phyloP scores from a whole-genome alignment of 2,113 vertebrate genomes.

The Ceuthmochares aereus region DNA sequence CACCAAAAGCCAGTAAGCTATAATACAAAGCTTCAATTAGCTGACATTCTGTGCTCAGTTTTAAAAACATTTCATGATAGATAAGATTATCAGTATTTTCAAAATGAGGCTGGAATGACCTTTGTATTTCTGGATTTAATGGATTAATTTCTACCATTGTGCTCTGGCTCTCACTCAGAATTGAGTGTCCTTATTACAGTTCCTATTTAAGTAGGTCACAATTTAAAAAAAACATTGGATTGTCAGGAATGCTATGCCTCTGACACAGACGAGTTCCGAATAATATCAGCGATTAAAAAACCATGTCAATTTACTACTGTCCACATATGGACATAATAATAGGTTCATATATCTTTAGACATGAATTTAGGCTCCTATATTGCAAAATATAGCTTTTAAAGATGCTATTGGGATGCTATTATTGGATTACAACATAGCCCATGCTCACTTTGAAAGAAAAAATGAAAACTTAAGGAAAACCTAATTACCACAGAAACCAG shows the following conservation, averaged over 20 bases:
- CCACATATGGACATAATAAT: not conserved
- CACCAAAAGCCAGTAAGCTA: not conserved
- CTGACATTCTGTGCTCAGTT: not conserved
- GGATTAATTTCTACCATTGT: not conserved
- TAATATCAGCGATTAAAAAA: not conserved
- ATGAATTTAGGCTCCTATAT: not conserved
- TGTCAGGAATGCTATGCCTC: not conserved
- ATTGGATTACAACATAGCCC: not conserved
- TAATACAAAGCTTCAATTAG: not conserved
- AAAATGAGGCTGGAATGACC: not conserved
- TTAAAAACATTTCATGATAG: not conserved
- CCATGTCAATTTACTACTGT: not conserved
- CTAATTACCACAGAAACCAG: slow-evolving; percentile 26
- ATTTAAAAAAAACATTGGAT: not conserved
- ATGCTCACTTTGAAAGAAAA: slow-evolving; percentile 3
- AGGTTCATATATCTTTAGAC: not conserved
- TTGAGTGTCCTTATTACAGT: not conserved
- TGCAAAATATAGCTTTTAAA: not conserved
- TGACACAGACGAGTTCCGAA: not conserved
- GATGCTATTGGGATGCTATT: not conserved
- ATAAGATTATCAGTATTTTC: not conserved
- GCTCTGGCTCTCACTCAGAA: not conserved
- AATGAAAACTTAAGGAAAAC: slow-evolving; percentile 6
- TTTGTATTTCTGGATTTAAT: not conserved
- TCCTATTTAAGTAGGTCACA: slow-evolving; percentile 25